Percentiles rank a stretch among this genome's conserved stretches.
These are phyloP conservation scores for Peromyscus eremicus DNA, from an alignment of 2,797 vertebrate species.

Conservation along the genomic window DNA sequence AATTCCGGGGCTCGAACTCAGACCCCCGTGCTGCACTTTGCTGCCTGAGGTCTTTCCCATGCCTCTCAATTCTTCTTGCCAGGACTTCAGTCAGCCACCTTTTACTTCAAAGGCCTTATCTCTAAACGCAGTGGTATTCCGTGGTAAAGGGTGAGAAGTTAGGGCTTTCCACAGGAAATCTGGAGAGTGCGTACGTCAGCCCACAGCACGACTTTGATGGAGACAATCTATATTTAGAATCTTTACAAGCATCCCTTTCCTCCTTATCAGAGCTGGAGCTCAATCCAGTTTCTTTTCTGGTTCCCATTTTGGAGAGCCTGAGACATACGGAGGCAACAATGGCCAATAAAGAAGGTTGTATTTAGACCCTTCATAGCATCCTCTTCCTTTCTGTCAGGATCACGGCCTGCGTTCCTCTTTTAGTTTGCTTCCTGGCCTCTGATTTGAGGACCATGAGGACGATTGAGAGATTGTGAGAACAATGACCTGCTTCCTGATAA, in stretches of 20 bases:
- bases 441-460: not conserved
- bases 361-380: not conserved
- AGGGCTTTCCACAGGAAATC: not conserved
- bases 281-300: not conserved
- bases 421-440: not conserved
- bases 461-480: not conserved
- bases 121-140: not conserved
- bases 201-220: not conserved
- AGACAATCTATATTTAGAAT: not conserved
- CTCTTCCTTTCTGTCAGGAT: not conserved
- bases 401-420: not conserved
- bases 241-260: not conserved
- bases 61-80: not conserved
- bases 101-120: not conserved
- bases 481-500: not conserved
- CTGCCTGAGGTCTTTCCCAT: not conserved
- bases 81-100: not conserved
- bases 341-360: not conserved
- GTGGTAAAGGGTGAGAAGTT: not conserved
- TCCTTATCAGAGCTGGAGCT: not conserved
- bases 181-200: not conserved
- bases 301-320: not conserved
- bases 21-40: no score
- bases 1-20: not conserved
- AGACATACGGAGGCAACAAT: not conserved